Conservation (phyloP, 2,888 invertebrate species). For the Andrena marginata region DNA sequence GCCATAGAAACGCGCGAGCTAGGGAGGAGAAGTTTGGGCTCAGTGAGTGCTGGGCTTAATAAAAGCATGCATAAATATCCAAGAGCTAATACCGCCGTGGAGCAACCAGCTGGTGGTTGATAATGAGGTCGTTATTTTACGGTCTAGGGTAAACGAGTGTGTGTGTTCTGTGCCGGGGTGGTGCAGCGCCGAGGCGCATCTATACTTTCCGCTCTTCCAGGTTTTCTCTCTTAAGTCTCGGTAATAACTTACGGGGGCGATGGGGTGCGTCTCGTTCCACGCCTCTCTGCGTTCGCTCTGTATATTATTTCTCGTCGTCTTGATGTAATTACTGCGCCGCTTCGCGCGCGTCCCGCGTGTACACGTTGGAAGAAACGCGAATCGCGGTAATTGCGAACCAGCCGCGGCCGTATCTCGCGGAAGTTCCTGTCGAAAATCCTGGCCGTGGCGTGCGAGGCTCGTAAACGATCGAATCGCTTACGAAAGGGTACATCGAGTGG, state of each 20-base stretch:
- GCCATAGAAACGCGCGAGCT: conserved; percentile 45
- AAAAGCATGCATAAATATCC: conserved; percentile 79
- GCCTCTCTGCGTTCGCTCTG: conserved; percentile 20
- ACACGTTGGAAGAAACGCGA: neutral
- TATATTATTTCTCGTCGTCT: conserved; percentile 51
- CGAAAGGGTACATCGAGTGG: neutral
- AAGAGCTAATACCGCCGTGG: conserved; percentile 72
- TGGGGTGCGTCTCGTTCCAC: conserved; percentile 49
- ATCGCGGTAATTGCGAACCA: conserved; percentile 18
- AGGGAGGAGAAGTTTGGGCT: conserved; percentile 12
- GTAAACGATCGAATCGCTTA: neutral
- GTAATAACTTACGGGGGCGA: conserved; percentile 62
- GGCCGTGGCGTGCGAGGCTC: neutral
- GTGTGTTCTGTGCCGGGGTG: conserved; percentile 24
- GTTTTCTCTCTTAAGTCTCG: conserved; percentile 52
- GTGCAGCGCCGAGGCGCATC: neutral
- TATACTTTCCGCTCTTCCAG: conserved; percentile 39
- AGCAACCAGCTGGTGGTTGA: conserved; percentile 76
- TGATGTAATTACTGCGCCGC: conserved; percentile 45
- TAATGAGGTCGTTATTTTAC: conserved; percentile 81
- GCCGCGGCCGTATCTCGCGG: neutral
- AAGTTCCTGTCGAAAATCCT: neutral
- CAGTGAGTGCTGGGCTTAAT: conserved; percentile 73
- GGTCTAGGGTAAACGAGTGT: conserved; percentile 23
- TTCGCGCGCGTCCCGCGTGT: neutral